Evolutionary conservation across 2,113 vertebrate species (phyloP).

Genomic region (Calyptomena viridis): DNA sequence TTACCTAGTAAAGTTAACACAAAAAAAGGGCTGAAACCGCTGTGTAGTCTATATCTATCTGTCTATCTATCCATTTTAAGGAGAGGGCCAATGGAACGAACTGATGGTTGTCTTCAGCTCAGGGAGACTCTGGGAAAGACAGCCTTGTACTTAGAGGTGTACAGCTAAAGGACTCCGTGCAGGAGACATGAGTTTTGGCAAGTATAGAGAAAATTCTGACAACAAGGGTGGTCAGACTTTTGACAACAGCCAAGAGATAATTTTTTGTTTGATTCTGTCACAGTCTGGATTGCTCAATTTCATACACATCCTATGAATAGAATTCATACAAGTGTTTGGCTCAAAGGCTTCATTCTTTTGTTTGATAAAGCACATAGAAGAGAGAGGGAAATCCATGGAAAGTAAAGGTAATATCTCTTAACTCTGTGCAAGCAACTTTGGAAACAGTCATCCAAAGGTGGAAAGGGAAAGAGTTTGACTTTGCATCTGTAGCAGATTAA

Average conservation of each 20-base stretch:
- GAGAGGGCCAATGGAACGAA: background rate
- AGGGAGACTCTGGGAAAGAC: background rate
- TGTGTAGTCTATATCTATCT: too few relatives aligned
- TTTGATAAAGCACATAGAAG: background rate
- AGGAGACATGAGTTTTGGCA: too few relatives aligned
- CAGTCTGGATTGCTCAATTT: background rate
- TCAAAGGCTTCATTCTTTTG: background rate
- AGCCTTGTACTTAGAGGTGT: background rate
- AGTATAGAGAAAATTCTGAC: background rate
- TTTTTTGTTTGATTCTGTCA: background rate
- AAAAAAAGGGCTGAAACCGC: background rate
- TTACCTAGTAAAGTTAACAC: background rate
- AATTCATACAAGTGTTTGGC: background rate
- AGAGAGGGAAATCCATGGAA: background rate
- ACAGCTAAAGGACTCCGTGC: background rate
- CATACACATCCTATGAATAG: background rate
- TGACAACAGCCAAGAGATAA: background rate
- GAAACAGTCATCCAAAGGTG: background rate
- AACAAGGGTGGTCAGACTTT: background rate
- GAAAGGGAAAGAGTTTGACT: background rate
- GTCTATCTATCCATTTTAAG: too few relatives aligned
- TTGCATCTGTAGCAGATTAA: background rate
- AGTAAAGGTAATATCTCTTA: background rate
- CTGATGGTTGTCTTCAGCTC: background rate
- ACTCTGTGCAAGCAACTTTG: background rate